Conservation (phyloP, 2,888 invertebrate genomes). For the Torymus tubicola region DNA sequence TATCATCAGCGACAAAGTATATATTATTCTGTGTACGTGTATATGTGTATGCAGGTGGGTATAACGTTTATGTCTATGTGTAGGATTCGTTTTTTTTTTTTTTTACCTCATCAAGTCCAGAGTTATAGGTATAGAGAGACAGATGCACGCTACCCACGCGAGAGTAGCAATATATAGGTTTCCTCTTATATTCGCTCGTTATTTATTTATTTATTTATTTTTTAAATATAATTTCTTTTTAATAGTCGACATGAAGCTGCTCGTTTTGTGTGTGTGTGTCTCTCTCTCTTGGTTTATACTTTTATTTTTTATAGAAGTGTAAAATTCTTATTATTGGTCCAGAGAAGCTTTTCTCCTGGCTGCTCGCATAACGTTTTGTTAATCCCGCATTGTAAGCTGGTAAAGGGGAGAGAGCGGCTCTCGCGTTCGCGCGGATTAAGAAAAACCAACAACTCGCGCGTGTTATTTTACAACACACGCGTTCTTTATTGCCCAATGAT, state of each 20-base stretch:
- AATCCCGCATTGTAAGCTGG: slow-evolving; percentile 53
- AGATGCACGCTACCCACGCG: slow-evolving; percentile 40
- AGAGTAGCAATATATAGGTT: slow-evolving; percentile 20
- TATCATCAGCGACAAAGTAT: slow-evolving; percentile 24
- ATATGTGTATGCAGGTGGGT: not conserved
- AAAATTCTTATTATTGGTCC: slow-evolving; percentile 74
- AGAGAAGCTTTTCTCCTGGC: slow-evolving; percentile 66
- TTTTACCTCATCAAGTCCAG: slow-evolving; percentile 49
- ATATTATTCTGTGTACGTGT: slow-evolving; percentile 26
- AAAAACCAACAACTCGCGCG: too few species aligned
- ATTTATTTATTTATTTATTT: slow-evolving; percentile 46
- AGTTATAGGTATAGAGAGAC: slow-evolving; percentile 59
- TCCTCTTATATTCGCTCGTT: too few species aligned
- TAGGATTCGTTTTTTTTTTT: too few species aligned
- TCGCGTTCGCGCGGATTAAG: slow-evolving; percentile 10
- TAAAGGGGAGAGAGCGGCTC: slow-evolving; percentile 55
- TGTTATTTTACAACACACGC: too few species aligned
- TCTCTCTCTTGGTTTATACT: not conserved
- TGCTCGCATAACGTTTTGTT: slow-evolving; percentile 55
- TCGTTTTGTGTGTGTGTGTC: slow-evolving; percentile 35
- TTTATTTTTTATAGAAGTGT: slow-evolving; percentile 69
- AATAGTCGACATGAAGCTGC: slow-evolving; percentile 44
- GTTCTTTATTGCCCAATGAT: slow-evolving; percentile 48
- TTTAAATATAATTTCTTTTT: slow-evolving; percentile 15
- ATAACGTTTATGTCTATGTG: not conserved